Percentiles rank a stretch among this genome's conserved stretches.
Evolutionary conservation across 2,113 vertebrate species (phyloP).

Genomic region (Isurus oxyrinchus): DNA sequence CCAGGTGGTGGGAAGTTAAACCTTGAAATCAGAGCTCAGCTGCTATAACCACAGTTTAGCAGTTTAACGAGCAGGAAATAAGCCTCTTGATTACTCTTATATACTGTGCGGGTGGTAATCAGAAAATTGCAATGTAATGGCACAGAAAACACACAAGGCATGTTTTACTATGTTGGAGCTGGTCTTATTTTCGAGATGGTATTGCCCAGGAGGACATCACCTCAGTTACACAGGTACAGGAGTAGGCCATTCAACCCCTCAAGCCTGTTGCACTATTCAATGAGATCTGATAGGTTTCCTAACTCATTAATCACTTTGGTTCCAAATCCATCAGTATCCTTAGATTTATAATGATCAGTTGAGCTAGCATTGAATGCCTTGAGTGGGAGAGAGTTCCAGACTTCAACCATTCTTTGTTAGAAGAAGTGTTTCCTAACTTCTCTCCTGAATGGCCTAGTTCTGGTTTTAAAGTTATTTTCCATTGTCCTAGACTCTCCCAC

Average conservation of each 20-base stretch:
- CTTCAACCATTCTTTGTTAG: not conserved
- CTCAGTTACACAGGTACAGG: not conserved
- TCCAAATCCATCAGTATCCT: not conserved
- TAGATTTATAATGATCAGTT: not conserved
- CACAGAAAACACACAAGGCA: slow-evolving; percentile 22
- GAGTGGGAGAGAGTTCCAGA: not conserved
- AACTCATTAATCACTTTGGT: not conserved
- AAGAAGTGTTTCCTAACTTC: not conserved
- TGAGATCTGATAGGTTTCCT: not conserved
- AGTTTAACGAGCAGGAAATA: slow-evolving; percentile 30
- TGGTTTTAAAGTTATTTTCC: not conserved
- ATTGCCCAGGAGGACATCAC: not conserved
- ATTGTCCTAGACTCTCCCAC: not conserved
- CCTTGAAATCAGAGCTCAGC: slow-evolving; percentile 10
- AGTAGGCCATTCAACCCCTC: not conserved
- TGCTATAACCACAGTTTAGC: slow-evolving; percentile 27
- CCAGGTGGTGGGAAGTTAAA: slow-evolving; percentile 21
- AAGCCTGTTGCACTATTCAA: not conserved
- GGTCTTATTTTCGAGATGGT: not conserved
- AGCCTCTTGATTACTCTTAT: slow-evolving; percentile 27
- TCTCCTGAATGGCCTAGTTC: not conserved
- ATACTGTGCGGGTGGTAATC: slow-evolving; percentile 24
- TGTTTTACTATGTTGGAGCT: not conserved
- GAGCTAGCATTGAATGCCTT: not conserved
- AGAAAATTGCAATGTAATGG: slow-evolving; percentile 31